Evolutionary conservation across 1,140 invertebrate species (phyloP), one percentile per base, ranked within the genome.

Genomic region (Drosophila repletoides): DNA sequence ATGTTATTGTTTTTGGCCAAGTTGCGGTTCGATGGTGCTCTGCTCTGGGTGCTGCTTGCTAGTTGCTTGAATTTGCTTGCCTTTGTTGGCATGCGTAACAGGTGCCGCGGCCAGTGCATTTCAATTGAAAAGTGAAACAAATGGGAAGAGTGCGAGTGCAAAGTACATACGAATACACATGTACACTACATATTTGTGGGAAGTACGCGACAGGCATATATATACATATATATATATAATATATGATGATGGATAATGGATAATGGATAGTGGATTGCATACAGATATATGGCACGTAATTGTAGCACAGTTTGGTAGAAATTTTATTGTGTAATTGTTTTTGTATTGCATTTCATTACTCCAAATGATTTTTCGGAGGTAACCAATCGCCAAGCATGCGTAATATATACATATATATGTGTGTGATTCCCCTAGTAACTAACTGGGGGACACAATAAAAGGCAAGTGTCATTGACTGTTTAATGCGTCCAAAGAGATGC

Each of bases 41-140:
- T 14, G 46, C 6, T 6, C n/a, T n/a, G n/a, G n/a, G n/a, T n/a
- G n/a, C n/a, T n/a, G n/a, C n/a, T n/a, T n/a, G n/a, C n/a, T n/a
- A n/a, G n/a, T n/a, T n/a, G n/a, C n/a, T 22, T n/a, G 17, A n/a
- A 4, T 19, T 40, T 40, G 36, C 21, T 19, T 6, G 26, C 9
- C 19, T 31, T n/a, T 10, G 21, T 40, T 38, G 22, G 43, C 55
- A 48, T 60, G 56, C 64, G 64, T 67, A 67, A 67, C 64, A 67
- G 64, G 64, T 67, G 64, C 45, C 36, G 19, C 36, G 34, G 21
- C 26, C 10, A 38, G 17, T 67, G 64, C 64, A 67, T 67, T 61
- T 67, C 64, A 67, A 67, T 67, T 67, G 64, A 67, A 61, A 61
- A 52, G 56, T 52, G 63, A 51, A 66, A 60, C 55, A 51, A 51